Evolutionary conservation across 2,797 vertebrate species (phyloP).

Genomic region (Clarias platycephalus): DNA sequence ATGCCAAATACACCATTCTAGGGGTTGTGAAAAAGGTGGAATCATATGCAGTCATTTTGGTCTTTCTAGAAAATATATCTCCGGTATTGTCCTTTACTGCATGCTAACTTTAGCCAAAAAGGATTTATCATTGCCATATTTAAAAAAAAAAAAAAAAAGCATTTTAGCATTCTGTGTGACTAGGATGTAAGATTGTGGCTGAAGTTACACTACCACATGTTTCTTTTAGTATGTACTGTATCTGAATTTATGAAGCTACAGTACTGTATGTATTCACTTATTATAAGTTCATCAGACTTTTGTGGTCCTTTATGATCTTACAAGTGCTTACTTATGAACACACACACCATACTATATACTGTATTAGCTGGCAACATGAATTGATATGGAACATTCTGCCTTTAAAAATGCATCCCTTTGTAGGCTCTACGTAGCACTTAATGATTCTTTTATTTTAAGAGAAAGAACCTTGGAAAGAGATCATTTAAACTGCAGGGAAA

Average conservation of each 20-base stretch:
- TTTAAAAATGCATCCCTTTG: not conserved
- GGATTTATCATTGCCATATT: constrained; percentile 27
- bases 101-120: constrained; percentile 12
- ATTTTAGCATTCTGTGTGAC: not conserved
- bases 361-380: not conserved
- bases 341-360: not conserved
- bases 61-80: constrained; percentile 35
- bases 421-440: not conserved
- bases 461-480: not conserved
- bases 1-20: constrained; percentile 70
- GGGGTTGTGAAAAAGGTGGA: constrained; percentile 66
- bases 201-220: not conserved
- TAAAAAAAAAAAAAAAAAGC: not conserved
- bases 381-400: not conserved
- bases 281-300: not conserved
- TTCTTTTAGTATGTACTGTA: not conserved
- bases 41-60: constrained; percentile 36
- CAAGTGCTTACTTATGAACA: not conserved
- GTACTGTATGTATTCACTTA: not conserved
- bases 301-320: not conserved
- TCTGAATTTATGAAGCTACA: not conserved
- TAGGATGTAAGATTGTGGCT: not conserved
- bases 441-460: not conserved
- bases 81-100: constrained; percentile 22
- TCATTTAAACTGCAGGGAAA: not conserved